Evolutionary conservation across 2,797 vertebrate species (phyloP).

Genomic region (Notoglanidium macrostoma): DNA sequence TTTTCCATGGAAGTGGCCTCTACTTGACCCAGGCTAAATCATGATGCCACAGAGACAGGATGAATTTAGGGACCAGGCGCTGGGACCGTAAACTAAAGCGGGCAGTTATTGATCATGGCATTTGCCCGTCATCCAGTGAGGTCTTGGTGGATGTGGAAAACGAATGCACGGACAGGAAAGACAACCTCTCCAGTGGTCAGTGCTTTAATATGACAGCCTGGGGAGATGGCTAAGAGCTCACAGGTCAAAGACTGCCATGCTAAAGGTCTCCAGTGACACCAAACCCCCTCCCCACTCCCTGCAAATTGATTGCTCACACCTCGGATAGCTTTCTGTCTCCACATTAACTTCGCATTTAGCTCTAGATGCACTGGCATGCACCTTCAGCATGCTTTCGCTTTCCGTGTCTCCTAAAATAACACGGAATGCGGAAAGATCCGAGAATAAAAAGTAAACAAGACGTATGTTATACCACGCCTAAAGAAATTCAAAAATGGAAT

Average conservation of each 20-base stretch:
- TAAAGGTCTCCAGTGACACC: constrained; percentile 69
- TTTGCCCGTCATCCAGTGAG: constrained; percentile 64
- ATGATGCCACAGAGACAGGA: constrained; percentile 66
- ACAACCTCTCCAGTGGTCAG: constrained; percentile 61
- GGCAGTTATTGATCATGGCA: constrained; percentile 76
- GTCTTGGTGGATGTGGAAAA: constrained; percentile 67
- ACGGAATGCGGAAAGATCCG: background rate
- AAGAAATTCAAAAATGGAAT: constrained; percentile 1
- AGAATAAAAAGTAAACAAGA: background rate
- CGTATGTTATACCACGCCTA: no score
- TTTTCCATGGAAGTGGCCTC: constrained; percentile 60
- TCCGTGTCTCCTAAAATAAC: constrained; percentile 2
- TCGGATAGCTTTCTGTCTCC: constrained; percentile 60
- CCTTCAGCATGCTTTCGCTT: background rate
- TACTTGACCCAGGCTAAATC: constrained; percentile 69
- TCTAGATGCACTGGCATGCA: background rate
- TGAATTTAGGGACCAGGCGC: constrained; percentile 65
- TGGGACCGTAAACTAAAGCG: constrained; percentile 75
- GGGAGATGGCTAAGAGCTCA: constrained; percentile 67
- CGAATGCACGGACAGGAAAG: constrained; percentile 63
- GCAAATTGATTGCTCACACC: constrained; percentile 74
- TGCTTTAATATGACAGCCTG: constrained; percentile 68
- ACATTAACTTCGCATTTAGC: constrained; percentile 68
- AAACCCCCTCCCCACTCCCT: background rate
- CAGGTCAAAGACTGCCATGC: constrained; percentile 71